A percentile compares a stretch with the other conserved stretches of the same genome.
Conservation (phyloP, 2,113 vertebrate genomes). For the Ptychochromis oligacanthus region DNA sequence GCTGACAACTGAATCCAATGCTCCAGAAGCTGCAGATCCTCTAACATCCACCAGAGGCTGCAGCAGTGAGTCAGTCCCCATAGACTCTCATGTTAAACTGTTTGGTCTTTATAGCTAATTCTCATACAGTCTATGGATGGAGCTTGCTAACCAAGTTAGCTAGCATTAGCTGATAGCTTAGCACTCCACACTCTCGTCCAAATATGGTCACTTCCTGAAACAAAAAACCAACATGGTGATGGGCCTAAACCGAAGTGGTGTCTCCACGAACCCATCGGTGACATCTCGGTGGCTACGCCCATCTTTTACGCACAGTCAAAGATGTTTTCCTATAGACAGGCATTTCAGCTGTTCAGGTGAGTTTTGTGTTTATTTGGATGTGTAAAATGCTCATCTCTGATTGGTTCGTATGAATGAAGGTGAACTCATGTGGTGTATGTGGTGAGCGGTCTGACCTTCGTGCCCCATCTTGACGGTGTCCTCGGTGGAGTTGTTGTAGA, state of each 20-base stretch:
- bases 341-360: neutral
- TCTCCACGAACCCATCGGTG: neutral
- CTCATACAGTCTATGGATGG: no score
- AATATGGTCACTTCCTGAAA: neutral
- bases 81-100: no score
- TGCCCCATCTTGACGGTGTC: constrained; percentile 96
- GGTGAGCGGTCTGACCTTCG: constrained; percentile 84
- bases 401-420: neutral
- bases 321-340: neutral
- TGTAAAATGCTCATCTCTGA: neutral
- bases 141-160: neutral
- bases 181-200: neutral
- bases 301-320: neutral
- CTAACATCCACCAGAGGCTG: neutral
- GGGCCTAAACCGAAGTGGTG: no score
- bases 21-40: neutral
- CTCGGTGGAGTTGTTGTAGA: constrained; percentile 94
- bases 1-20: neutral
- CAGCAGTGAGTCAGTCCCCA: neutral
- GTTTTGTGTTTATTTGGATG: neutral
- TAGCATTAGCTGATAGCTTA: neutral
- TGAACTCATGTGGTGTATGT: constrained; percentile 12
- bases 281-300: neutral
- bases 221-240: neutral
- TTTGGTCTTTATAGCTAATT: neutral